These are phyloP conservation scores for Erpornis zantholeuca DNA, from an alignment of 2,113 vertebrate genomes.

Conservation along the genomic window DNA sequence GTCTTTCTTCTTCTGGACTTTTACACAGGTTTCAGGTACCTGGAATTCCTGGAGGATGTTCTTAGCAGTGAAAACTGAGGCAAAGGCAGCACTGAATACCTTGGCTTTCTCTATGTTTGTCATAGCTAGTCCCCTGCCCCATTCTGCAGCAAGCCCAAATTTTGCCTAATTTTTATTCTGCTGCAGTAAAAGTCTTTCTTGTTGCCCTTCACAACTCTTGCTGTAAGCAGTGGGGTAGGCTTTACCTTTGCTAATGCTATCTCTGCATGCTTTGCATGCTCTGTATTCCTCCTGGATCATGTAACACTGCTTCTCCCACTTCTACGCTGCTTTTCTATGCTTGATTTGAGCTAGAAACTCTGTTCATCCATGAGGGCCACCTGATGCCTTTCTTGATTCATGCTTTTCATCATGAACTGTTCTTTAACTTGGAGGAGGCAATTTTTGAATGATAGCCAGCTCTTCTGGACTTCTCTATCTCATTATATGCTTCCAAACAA, in stretches of 20 bases:
- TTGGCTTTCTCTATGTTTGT: neutral
- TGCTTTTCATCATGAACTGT: neutral
- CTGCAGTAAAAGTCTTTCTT: neutral
- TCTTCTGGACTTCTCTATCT: neutral
- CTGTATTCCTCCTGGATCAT: neutral
- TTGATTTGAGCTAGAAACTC: neutral
- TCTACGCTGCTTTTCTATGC: neutral
- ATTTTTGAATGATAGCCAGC: neutral
- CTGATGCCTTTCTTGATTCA: neutral
- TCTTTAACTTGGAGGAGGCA: neutral
- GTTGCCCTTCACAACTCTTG: neutral
- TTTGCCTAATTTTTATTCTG: neutral
- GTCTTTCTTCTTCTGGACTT: neutral
- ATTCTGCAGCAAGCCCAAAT: neutral
- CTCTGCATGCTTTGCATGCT: neutral
- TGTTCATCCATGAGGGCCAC: neutral
- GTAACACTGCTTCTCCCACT: neutral
- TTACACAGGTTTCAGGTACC: neutral
- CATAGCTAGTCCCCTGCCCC: no score
- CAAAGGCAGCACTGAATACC: neutral
- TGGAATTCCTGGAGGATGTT: neutral
- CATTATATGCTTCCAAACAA: neutral
- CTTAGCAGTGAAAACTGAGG: neutral
- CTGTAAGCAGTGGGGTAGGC: neutral
- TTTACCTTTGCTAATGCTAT: neutral